Base-by-base conservation (phyloP, 2,888 invertebrate genomes). In the Pardosa pseudoannulata region DNA sequence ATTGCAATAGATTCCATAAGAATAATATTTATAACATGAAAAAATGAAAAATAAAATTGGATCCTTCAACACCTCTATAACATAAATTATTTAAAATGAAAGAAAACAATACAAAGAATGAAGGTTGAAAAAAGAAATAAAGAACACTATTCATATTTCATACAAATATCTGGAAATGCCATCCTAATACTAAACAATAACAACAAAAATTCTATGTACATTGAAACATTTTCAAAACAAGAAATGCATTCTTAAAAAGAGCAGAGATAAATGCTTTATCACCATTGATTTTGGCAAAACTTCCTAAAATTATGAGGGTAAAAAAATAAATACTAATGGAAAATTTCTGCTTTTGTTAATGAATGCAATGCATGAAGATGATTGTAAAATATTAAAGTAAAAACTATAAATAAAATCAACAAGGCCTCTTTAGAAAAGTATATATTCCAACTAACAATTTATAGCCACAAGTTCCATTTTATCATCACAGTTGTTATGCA, bases 401-500 rank as follows among this genome's bases (percentile, higher is more conserved):
- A 81, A 71, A 46, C 50, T 76, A 46, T 41, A 70, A 70, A 46
- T 46, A 76, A 64, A 79, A 64, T 41, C 16, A 81, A 74, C 70
- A 70, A 70, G 70, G 70, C 70, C 32, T 70, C 70, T 13, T 70
- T 70, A 41, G 39, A 74, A 74, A 56, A 46, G 41, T 64, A 39
- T 75, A 56, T 50, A 83, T 80, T 50, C 68, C 71, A 72, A 39
- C 82, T 76, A 76, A 64, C 72, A 76, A 83, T 83, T 83, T 76
- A 83, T 70, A 83, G 71, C 28, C 73, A 79, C 67, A 71, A 79
- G 50, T 71, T 46, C 32, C 64, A 56, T 73, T 27, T 67, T 78
- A 68, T 79, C 72, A 85, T 85, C 83, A 85, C 83, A 85, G 83
- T 76, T 85, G 78, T 85, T 85, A 85, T 85, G 83, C 83, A 78